A percentile compares a stretch with the other conserved stretches of the same genome.
phyloP scores from a whole-genome alignment of 2,797 vertebrate genomes.

The Fringilla coelebs region DNA sequence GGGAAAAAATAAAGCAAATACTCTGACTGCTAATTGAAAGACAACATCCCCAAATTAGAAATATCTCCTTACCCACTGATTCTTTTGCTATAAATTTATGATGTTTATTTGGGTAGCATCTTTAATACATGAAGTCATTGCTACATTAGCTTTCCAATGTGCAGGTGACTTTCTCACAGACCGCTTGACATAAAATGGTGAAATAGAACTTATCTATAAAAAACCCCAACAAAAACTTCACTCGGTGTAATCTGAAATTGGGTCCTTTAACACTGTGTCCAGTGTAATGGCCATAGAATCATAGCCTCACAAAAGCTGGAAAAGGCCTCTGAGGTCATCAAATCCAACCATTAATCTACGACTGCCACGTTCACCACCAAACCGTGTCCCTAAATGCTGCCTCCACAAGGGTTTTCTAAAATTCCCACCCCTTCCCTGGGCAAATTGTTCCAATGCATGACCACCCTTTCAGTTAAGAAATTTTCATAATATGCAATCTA shows the following conservation, averaged over 20 bases:
- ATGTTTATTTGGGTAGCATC: not conserved
- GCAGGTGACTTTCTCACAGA: not conserved
- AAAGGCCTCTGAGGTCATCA: not conserved
- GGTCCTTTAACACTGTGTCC: not conserved
- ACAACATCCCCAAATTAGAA: not conserved
- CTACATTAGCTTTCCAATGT: not conserved
- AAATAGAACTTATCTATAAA: not conserved
- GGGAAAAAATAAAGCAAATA: not conserved
- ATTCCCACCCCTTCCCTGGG: not conserved
- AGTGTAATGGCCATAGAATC: not conserved
- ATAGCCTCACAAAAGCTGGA: not conserved
- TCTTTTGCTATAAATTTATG: not conserved
- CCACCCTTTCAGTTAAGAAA: not conserved
- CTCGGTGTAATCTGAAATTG: fast-evolving
- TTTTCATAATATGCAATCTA: not conserved
- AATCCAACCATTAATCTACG: not conserved
- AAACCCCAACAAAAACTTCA: fast-evolving
- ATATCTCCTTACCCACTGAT: not conserved
- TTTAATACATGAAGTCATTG: not conserved
- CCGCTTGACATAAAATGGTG: not conserved
- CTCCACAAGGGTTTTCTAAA: fast-evolving
- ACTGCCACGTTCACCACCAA: not conserved
- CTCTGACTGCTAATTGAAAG: not conserved
- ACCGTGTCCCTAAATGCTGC: not conserved
- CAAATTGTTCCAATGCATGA: not conserved